Evolutionary conservation across 2,113 vertebrate species (phyloP), one percentile per base, ranked within the genome.

Genomic region (Neogobius melanostomus): DNA sequence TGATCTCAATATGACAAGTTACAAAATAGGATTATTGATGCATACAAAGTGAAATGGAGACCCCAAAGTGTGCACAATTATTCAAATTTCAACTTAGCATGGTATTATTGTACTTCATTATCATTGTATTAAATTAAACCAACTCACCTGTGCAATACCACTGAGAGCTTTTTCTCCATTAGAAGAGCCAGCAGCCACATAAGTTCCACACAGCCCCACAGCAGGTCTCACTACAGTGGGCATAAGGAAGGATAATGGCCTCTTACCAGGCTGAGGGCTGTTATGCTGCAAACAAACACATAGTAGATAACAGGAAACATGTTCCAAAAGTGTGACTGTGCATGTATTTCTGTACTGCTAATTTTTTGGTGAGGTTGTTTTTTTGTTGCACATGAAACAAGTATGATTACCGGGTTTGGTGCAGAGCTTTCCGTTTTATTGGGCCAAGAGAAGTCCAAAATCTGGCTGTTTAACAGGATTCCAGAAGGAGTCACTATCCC

Each of bases 381-480:
- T 12, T 52, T 6, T 56, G 36, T 36, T 36, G 50, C 0, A 81
- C 1, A 49, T 7, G 59, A 82, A 70, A 68, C 11, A 53, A 53
- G 28, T 7, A 59, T 59, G 2, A 11, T 75, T 95, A 98, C 97
- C 86, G 67, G 94, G 66, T 93, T 92, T 28, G 80, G 74, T 44
- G 90, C 82, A 5, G 93, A 91, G 63, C 80, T 93, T 14, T 66
- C 77, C 9, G 95, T 96, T 88, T 93, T 95, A 77, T 98, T 98
- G 17, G 94, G 92, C 95, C 96, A 98, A 54, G 95, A 97, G 87
- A 99, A 99, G 85, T 95, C 96, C 87, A 98, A 85, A 85, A 99
- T 97, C 88, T 99, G 96, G 81, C 98, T 99, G 87, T 99, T 99
- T 28, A 99, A 90, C 53, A 99, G 93, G 73, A 99, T 93, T 74